phyloP scores from a whole-genome alignment of 2,888 invertebrate species.

The Uloborus plumipes region DNA sequence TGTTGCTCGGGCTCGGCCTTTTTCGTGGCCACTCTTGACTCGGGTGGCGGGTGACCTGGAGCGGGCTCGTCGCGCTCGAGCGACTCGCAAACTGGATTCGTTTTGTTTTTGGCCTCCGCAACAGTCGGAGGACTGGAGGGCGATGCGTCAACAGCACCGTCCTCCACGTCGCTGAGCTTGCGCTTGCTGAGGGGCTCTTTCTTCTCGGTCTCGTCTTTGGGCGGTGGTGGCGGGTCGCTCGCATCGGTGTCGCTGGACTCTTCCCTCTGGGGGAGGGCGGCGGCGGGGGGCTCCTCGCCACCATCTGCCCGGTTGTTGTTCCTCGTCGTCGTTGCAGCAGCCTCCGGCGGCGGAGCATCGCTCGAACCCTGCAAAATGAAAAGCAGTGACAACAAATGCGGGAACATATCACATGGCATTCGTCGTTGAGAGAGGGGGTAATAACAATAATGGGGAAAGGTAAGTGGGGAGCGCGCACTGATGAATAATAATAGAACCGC shows the following conservation, averaged over 20 bases:
- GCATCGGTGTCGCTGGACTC: constrained; percentile 8
- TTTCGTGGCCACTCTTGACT: constrained; percentile 2
- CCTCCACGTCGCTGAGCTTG: constrained; percentile 6
- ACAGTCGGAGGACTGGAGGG: constrained; percentile 9
- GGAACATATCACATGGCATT: constrained; percentile 3
- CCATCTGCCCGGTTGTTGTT: constrained; percentile 28
- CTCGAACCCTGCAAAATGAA: constrained; percentile 50
- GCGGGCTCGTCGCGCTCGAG: constrained; percentile 27
- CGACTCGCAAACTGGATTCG: constrained; percentile 37
- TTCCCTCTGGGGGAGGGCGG: constrained; percentile 68
- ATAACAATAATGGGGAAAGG: constrained; percentile 8
- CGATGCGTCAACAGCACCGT: neutral
- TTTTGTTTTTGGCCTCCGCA: constrained; percentile 2
- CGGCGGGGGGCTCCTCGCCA: neutral
- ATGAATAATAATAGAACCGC: constrained; percentile 5
- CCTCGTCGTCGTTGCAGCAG: constrained; percentile 2
- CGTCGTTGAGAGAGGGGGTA: neutral
- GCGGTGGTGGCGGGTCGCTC: neutral
- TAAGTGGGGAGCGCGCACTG: neutral
- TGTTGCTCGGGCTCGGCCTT: constrained; percentile 7
- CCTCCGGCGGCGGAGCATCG: constrained; percentile 4
- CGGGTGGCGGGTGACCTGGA: constrained; percentile 11
- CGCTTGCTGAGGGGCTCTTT: constrained; percentile 71
- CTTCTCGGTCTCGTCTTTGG: neutral
- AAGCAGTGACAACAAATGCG: constrained; percentile 15